Evolutionary conservation across 1,140 invertebrate genomes (phyloP).

Genomic region (Lordiphosa mommai): DNA sequence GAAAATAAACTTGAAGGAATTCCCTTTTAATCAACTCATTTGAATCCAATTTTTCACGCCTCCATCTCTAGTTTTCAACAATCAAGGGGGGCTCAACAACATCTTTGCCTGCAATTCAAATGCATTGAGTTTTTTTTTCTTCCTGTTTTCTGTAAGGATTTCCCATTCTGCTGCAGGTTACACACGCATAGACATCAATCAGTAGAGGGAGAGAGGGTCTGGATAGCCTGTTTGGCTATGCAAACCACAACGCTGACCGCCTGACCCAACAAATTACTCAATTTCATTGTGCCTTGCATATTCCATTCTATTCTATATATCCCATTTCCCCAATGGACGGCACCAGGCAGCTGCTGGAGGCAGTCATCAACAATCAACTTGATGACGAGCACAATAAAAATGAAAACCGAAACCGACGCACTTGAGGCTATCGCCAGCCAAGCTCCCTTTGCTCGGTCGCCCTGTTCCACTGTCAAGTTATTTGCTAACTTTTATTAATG

Average conservation of each 20-base stretch:
- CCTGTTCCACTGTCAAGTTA: conserved; percentile 63
- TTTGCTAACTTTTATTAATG: conserved; percentile 78
- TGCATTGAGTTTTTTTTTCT: conserved; percentile 37
- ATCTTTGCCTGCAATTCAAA: conserved; percentile 51
- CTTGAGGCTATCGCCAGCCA: conserved; percentile 31
- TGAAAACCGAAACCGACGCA: conserved; percentile 64
- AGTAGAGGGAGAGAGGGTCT: conserved; percentile 28
- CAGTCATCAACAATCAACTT: conserved; percentile 76
- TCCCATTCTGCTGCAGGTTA: conserved; percentile 12
- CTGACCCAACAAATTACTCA: conserved; percentile 77
- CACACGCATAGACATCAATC: conserved; percentile 56
- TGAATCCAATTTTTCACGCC: not conserved
- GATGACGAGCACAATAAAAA: conserved; percentile 77
- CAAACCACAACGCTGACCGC: conserved; percentile 73
- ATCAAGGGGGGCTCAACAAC: not conserved
- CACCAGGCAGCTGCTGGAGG: conserved; percentile 29
- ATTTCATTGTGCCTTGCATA: conserved; percentile 72
- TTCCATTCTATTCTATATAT: conserved; percentile 12
- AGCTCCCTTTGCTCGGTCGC: conserved; percentile 7
- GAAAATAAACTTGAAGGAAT: too few relatives aligned
- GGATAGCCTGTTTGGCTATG: conserved; percentile 66
- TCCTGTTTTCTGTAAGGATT: conserved; percentile 5
- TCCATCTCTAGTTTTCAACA: not conserved
- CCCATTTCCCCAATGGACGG: conserved; percentile 31
- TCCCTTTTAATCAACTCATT: too few relatives aligned